These are phyloP conservation scores for Malurus melanocephalus DNA, from an alignment of 2,113 vertebrate species.

Conservation along the genomic window DNA sequence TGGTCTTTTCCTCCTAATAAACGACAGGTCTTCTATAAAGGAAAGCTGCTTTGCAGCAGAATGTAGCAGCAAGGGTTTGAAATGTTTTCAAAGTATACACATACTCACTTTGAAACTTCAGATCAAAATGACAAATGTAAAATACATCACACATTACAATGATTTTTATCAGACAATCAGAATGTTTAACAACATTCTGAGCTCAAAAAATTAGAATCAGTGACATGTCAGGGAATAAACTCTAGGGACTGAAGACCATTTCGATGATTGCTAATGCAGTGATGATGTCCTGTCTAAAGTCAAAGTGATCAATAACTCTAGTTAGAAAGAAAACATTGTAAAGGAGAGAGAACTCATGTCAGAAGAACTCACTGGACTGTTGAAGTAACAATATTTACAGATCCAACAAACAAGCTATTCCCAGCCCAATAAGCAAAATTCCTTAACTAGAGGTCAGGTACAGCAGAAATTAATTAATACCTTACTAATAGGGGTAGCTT, in stretches of 20 bases:
- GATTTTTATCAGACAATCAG: not conserved
- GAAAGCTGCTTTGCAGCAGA: not conserved
- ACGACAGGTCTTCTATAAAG: not conserved
- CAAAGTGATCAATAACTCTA: conserved; percentile 25
- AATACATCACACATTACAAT: not conserved
- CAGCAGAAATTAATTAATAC: conserved; percentile 8
- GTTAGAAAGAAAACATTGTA: not conserved
- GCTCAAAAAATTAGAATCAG: not conserved
- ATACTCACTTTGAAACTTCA: not conserved
- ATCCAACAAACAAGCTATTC: conserved; percentile 16
- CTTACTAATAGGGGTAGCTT: not conserved
- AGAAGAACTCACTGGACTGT: not conserved
- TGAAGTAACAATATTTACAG: conserved; percentile 3
- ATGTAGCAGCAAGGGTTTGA: not conserved
- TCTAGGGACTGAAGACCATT: not conserved
- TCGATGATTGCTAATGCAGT: conserved; percentile 9
- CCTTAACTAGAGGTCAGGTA: not conserved
- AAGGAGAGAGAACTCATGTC: not conserved
- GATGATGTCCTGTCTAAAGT: conserved; percentile 28
- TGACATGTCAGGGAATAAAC: not conserved
- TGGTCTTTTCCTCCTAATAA: not conserved
- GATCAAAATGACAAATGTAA: not conserved
- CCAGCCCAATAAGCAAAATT: not conserved
- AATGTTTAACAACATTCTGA: not conserved
- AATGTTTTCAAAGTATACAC: not conserved